Percentiles rank a stretch among this genome's conserved stretches.
Conservation (phyloP, 1,140 invertebrate species). For the Pinna nobilis region DNA sequence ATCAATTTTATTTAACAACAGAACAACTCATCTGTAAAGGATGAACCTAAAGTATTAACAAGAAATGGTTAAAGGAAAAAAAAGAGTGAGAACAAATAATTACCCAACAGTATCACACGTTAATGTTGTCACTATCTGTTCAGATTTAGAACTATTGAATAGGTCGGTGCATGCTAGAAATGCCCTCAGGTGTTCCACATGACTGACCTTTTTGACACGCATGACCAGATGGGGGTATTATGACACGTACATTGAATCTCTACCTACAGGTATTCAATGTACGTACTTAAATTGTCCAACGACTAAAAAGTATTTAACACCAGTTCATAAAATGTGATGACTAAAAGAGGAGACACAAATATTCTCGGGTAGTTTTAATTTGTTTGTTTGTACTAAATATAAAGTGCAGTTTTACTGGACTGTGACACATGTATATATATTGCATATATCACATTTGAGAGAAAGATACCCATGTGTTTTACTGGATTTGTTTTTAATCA, state of each 20-base stretch:
- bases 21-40: not conserved
- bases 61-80: slow-evolving; percentile 9
- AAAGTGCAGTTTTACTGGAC: too few species aligned
- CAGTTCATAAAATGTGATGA: not conserved
- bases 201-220: slow-evolving; percentile 5
- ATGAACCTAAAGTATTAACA: slow-evolving; percentile 5
- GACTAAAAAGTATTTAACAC: not conserved
- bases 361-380: not conserved
- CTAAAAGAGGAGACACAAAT: not conserved
- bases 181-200: slow-evolving; percentile 17
- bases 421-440: too few species aligned
- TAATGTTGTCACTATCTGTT: not conserved
- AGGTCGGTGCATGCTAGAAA: slow-evolving; percentile 16
- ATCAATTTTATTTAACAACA: not conserved
- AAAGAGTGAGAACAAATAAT: too few species aligned
- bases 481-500: too few species aligned
- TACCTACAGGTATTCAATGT: slow-evolving; percentile 4
- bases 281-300: slow-evolving; percentile 1
- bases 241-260: slow-evolving; percentile 1
- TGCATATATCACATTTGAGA: too few species aligned
- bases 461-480: too few species aligned
- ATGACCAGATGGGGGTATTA: slow-evolving; percentile 11
- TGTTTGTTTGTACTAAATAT: too few species aligned
- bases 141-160: not conserved
- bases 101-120: slow-evolving; percentile 1